A percentile compares a stretch with the other conserved stretches of the same genome.
phyloP scores from a whole-genome alignment of 2,888 invertebrate genomes.

The Epirrhoe tristata region DNA sequence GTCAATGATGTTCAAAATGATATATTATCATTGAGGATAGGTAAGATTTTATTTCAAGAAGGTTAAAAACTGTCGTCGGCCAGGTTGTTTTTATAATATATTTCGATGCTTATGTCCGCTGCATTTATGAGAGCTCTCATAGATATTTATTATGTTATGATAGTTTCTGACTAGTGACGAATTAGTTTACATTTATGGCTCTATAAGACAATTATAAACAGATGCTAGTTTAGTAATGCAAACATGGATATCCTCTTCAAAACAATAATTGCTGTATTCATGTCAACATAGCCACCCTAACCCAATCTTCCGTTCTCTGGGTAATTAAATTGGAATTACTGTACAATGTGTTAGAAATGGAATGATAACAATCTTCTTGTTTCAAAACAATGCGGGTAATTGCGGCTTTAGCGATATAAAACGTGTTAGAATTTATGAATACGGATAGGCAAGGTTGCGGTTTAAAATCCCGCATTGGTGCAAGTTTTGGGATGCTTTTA shows the following conservation, averaged over 20 bases:
- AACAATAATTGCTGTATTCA: constrained; percentile 20
- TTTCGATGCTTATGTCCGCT: too few species aligned
- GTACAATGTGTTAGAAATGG: constrained; percentile 49
- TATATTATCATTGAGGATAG: too few species aligned
- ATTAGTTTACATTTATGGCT: background rate
- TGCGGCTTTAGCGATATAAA: background rate
- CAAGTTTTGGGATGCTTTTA: too few species aligned
- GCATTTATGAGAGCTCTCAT: too few species aligned
- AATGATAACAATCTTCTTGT: constrained; percentile 58
- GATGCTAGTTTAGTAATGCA: background rate
- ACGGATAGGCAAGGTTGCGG: too few species aligned
- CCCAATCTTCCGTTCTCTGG: constrained; percentile 43
- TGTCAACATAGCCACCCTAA: constrained; percentile 29
- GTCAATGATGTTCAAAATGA: too few species aligned
- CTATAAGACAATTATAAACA: background rate
- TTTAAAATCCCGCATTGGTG: too few species aligned
- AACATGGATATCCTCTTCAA: constrained; percentile 5
- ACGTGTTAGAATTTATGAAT: constrained; percentile 4
- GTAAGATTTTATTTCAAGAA: too few species aligned
- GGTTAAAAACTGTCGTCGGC: too few species aligned
- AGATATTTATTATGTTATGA: too few species aligned
- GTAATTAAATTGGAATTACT: constrained; percentile 61
- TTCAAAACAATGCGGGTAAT: constrained; percentile 35
- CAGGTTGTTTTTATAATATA: too few species aligned
- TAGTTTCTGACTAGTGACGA: too few species aligned